Evolutionary conservation across 2,113 vertebrate species (phyloP).

Genomic region (Triplophysa dalaica): DNA sequence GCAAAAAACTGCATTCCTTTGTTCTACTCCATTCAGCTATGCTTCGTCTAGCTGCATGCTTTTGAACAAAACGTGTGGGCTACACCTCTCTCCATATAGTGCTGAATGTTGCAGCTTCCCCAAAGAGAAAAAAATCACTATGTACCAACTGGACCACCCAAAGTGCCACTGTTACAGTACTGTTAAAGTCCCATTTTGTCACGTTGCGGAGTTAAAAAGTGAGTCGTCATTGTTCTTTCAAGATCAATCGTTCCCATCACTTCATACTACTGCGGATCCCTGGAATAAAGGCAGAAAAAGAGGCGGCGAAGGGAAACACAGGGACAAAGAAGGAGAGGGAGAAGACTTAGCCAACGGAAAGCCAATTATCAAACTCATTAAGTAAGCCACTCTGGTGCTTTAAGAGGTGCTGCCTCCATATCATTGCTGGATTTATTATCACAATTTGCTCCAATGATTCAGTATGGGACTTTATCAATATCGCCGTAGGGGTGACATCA

Average conservation of each 20-base stretch:
- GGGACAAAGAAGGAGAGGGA: neutral
- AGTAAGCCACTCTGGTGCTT: constrained; percentile 68
- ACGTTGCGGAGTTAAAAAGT: too few species aligned
- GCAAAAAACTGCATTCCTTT: too few species aligned
- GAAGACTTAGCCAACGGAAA: constrained; percentile 59
- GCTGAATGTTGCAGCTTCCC: too few species aligned
- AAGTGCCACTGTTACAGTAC: too few species aligned
- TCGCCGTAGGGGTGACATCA: constrained; percentile 35
- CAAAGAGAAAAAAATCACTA: too few species aligned
- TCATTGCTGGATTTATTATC: constrained; percentile 58
- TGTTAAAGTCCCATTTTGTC: too few species aligned
- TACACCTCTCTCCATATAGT: too few species aligned
- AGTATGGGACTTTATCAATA: constrained; percentile 49
- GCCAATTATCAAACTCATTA: constrained; percentile 79
- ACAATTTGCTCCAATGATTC: constrained; percentile 44
- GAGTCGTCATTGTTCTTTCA: too few species aligned
- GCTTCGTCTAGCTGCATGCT: neutral
- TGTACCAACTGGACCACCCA: too few species aligned
- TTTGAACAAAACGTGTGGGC: too few species aligned
- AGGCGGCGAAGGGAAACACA: constrained; percentile 48
- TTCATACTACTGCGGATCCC: neutral
- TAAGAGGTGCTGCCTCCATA: constrained; percentile 63
- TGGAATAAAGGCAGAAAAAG: constrained; percentile 31
- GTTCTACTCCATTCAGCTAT: neutral
- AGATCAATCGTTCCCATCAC: too few species aligned